Percentiles rank a stretch among this genome's conserved stretches.
These are phyloP conservation scores for Anoplius nigerrimus DNA, from an alignment of 2,888 invertebrate species.

Conservation along the genomic window DNA sequence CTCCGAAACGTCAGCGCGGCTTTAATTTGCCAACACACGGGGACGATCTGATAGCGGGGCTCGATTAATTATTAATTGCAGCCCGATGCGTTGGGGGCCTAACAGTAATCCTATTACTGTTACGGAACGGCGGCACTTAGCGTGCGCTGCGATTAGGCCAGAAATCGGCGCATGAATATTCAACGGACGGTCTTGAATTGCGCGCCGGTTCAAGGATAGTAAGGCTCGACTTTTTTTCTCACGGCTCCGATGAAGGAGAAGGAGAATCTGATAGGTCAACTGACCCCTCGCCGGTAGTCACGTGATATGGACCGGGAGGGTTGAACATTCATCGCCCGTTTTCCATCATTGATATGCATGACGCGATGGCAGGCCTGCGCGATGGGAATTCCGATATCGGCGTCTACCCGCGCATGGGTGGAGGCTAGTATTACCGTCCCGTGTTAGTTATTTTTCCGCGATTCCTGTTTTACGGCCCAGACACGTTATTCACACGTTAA, in stretches of 20 bases:
- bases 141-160: constrained; percentile 8
- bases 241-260: constrained; percentile 5
- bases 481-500: neutral
- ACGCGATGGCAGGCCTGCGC: constrained; percentile 20
- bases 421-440: too few species aligned
- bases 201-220: neutral
- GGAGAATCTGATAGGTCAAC: neutral
- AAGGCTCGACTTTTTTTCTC: constrained; percentile 9
- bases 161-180: constrained; percentile 27
- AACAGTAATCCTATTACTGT: constrained; percentile 9
- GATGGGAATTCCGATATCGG: constrained; percentile 29
- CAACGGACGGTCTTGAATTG: neutral
- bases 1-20: too few species aligned
- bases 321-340: constrained; percentile 9
- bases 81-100: too few species aligned
- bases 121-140: neutral
- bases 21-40: too few species aligned
- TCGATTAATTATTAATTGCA: too few species aligned
- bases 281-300: too few species aligned
- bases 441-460: constrained; percentile 1
- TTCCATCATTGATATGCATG: constrained; percentile 32
- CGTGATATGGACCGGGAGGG: neutral
- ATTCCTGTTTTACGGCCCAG: neutral
- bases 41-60: too few species aligned
- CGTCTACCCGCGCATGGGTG: neutral